phyloP scores from a whole-genome alignment of 2,888 invertebrate genomes.

The Dexiosoma caninum region DNA sequence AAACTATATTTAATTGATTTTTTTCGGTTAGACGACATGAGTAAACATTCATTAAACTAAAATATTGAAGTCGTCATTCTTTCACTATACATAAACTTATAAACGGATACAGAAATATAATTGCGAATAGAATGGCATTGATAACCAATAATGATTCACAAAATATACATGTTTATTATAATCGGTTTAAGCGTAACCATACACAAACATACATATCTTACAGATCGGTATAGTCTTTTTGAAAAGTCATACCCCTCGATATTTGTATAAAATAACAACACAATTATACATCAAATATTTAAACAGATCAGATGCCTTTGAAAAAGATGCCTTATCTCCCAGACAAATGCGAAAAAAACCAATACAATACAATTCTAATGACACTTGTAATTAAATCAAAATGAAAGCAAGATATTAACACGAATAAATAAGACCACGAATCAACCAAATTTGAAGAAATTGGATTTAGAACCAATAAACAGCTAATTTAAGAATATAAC shows the following conservation, averaged over 20 bases:
- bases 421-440: slow-evolving; percentile 11
- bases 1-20: too few species aligned
- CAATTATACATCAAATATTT: slow-evolving; percentile 41
- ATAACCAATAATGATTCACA: too few species aligned
- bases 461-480: slow-evolving; percentile 35
- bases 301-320: slow-evolving; percentile 74
- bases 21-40: neutral
- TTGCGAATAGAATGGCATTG: neutral
- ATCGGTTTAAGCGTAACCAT: slow-evolving; percentile 10
- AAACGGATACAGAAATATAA: neutral
- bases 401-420: slow-evolving; percentile 13
- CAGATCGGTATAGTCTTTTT: slow-evolving; percentile 16
- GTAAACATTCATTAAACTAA: neutral
- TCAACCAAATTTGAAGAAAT: slow-evolving; percentile 49
- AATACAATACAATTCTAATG: slow-evolving; percentile 19
- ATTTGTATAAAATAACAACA: slow-evolving; percentile 36
- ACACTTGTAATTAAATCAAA: slow-evolving; percentile 36
- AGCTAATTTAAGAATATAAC: slow-evolving; percentile 28
- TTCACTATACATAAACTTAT: neutral
- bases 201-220: slow-evolving; percentile 44
- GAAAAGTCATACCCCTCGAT: slow-evolving; percentile 21
- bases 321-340: slow-evolving; percentile 76
- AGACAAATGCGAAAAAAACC: slow-evolving; percentile 32
- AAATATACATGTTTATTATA: too few species aligned
- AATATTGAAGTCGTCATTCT: neutral